A percentile compares a stretch with the other conserved stretches of the same genome.
phyloP scores from a whole-genome alignment of 2,888 invertebrate species.

The Drepanosiphum platanoidis region DNA sequence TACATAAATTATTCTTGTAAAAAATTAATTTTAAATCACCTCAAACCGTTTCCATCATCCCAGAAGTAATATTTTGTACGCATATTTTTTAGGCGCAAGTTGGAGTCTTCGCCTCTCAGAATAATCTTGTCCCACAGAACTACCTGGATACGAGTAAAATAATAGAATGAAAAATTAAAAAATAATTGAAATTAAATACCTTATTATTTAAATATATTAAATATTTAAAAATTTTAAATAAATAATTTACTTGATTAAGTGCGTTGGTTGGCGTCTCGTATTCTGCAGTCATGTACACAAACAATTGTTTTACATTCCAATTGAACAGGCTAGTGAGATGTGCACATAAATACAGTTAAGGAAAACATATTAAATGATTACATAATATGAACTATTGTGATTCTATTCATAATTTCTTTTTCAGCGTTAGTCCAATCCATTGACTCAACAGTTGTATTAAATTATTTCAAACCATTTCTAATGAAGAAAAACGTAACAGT shows the following conservation, averaged over 20 bases:
- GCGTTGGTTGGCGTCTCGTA: conserved; percentile 89
- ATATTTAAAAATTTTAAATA: background rate
- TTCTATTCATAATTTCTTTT: too few species aligned
- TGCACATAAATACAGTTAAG: conserved; percentile 65
- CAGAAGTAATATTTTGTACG: conserved; percentile 99
- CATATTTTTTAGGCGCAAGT: conserved; percentile 90
- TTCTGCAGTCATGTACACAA: conserved; percentile 95
- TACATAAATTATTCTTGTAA: conserved; percentile 13
- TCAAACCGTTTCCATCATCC: conserved; percentile 98
- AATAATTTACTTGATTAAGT: conserved; percentile 76
- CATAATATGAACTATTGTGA: too few species aligned
- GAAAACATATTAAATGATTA: conserved; percentile 54
- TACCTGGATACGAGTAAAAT: conserved; percentile 73
- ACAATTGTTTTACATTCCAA: conserved; percentile 99
- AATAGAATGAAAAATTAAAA: background rate
- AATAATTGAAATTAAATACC: background rate
- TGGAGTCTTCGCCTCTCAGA: conserved; percentile 90
- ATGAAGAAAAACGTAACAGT: background rate
- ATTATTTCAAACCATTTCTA: background rate
- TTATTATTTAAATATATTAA: too few species aligned
- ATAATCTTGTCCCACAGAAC: conserved; percentile 99
- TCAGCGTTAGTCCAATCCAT: background rate
- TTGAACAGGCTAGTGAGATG: conserved; percentile 90
- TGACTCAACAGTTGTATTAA: background rate
- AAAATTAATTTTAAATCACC: conserved; percentile 73